Evolutionary conservation across 2,113 vertebrate species (phyloP), one percentile per base, ranked within the genome.

Genomic region (Perca schrenkii): DNA sequence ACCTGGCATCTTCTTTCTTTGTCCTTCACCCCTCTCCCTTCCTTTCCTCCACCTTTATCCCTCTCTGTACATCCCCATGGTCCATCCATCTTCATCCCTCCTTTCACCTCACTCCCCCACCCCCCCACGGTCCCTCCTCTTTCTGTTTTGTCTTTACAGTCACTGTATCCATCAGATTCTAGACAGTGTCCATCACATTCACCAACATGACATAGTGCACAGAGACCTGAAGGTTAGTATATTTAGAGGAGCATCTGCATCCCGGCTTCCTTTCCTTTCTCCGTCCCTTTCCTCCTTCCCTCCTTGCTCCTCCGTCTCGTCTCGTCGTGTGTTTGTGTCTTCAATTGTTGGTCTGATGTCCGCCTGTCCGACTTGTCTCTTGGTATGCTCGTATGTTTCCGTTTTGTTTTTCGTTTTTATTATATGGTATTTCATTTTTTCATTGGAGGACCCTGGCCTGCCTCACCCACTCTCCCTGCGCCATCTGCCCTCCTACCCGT

Each of bases 171-270:
- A 96, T 96, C 96, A 97, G 95, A 96, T 97, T 95, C 95, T 96
- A 95, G 96, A 95, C 86, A 97, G 95, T 95, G 96, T 97, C 92
- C 95, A 95, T 96, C 96, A 96, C 94, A 97, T 96, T 96, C 96
- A 96, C 95, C 96, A 96, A 95, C 96, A 96, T 96, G 96, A 96
- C 94, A 96, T 96, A 96, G 96, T 97, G 92, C 96, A 97, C 96
- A 96, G 96, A 92, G 96, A 97, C 95, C 93, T 97, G 91, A 96
- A 97, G 96, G 96, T 97, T 94, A 96, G 96, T 97, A 96, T 94
- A 66, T 93, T 87, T 89, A 82, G 84, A 92, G 90, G 74, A 91
- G 89, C 86, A 85, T 78, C 82, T 86, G 91, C 84, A 88, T 75
- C 89, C 82, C 77, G 87, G 87, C 90, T 76, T 75, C 85, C 68